These are phyloP conservation scores for Ennomos quercinarius DNA, from an alignment of 2,888 invertebrate species.

Conservation along the genomic window DNA sequence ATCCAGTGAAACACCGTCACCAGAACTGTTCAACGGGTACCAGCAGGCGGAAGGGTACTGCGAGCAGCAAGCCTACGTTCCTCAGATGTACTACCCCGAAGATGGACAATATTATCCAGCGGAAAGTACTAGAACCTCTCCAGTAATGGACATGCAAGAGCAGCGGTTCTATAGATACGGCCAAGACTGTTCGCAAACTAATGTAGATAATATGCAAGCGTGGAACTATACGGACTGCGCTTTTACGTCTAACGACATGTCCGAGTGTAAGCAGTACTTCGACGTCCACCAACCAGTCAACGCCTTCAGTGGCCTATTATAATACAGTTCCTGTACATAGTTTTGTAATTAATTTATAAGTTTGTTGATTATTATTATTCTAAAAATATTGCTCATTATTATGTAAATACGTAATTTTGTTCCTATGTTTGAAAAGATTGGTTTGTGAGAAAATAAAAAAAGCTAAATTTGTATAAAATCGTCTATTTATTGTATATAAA, in stretches of 20 bases:
- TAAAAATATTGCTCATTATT: slow-evolving; percentile 44
- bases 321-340: slow-evolving; percentile 60
- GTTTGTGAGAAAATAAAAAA: slow-evolving; percentile 61
- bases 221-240: slow-evolving; percentile 76
- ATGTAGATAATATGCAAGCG: slow-evolving; percentile 63
- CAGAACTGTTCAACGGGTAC: slow-evolving; percentile 80
- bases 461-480: slow-evolving; percentile 79
- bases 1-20: slow-evolving; percentile 85
- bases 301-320: slow-evolving; percentile 70
- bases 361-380: slow-evolving; percentile 49
- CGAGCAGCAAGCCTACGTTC: slow-evolving; percentile 69
- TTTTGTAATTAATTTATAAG: slow-evolving; percentile 53
- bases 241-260: slow-evolving; percentile 60
- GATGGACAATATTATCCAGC: slow-evolving; percentile 73
- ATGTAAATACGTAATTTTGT: slow-evolving; percentile 51
- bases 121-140: slow-evolving; percentile 69
- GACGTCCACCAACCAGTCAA: slow-evolving; percentile 70
- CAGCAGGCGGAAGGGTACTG: slow-evolving; percentile 74
- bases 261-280: slow-evolving; percentile 71
- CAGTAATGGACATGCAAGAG: slow-evolving; percentile 66
- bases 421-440: slow-evolving; percentile 57
- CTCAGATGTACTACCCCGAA: slow-evolving; percentile 74
- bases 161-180: slow-evolving; percentile 73
- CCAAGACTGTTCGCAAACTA: slow-evolving; percentile 67
- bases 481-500: slow-evolving; percentile 86